phyloP scores from a whole-genome alignment of 2,888 invertebrate species.

The Augochlorella aurata region DNA sequence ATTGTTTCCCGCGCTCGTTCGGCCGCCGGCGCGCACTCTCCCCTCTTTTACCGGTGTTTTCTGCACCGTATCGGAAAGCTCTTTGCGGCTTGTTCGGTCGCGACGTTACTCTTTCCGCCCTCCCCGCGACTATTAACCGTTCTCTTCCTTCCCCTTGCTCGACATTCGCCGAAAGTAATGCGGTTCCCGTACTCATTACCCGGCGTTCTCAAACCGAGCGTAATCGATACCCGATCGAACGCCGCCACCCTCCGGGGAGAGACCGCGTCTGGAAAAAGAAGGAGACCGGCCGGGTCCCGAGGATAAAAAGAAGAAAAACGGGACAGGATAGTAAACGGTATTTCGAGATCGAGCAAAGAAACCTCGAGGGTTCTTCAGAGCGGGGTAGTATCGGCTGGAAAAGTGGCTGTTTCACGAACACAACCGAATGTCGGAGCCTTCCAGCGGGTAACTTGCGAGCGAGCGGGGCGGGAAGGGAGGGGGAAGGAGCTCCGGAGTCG shows the following conservation, averaged over 20 bases:
- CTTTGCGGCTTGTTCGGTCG: slow-evolving; percentile 61
- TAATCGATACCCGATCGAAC: slow-evolving; percentile 65
- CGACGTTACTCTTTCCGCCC: slow-evolving; percentile 36
- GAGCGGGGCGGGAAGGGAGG: neutral
- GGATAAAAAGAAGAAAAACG: neutral
- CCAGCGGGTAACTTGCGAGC: neutral
- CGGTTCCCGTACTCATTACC: slow-evolving; percentile 55
- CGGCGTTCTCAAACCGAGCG: slow-evolving; percentile 59
- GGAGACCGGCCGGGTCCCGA: neutral
- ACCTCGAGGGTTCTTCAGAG: slow-evolving; percentile 66
- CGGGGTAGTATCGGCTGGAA: slow-evolving; percentile 57
- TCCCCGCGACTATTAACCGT: slow-evolving; percentile 58
- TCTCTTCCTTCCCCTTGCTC: neutral
- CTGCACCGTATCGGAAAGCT: slow-evolving; percentile 60
- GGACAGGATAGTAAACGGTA: slow-evolving; percentile 45
- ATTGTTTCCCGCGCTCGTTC: slow-evolving; percentile 59
- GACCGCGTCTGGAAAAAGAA: neutral
- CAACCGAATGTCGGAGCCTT: slow-evolving; percentile 56
- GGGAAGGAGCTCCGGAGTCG: neutral
- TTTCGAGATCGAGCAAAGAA: slow-evolving; percentile 69
- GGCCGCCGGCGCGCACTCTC: neutral
- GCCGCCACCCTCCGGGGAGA: neutral
- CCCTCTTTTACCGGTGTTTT: slow-evolving; percentile 26
- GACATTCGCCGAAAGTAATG: slow-evolving; percentile 36
- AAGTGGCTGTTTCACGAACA: slow-evolving; percentile 72